Evolutionary conservation across 2,113 vertebrate species (phyloP).

Genomic region (Upupa epops): DNA sequence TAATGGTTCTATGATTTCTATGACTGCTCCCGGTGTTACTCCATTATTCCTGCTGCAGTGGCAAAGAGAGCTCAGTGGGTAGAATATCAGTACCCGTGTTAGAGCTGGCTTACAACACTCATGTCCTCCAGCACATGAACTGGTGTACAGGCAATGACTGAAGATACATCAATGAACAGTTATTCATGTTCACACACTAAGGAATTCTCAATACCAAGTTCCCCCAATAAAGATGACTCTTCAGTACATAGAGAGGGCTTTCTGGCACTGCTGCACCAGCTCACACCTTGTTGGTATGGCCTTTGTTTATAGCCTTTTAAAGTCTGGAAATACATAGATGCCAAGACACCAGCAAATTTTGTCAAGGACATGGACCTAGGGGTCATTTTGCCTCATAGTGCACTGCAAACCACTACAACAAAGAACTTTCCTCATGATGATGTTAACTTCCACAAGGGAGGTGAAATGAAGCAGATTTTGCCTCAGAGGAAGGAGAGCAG

Average conservation of each 20-base stretch:
- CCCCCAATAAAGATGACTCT: neutral
- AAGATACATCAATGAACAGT: neutral
- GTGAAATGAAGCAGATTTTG: neutral
- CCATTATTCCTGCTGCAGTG: neutral
- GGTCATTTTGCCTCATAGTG: neutral
- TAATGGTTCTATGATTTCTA: too few relatives aligned
- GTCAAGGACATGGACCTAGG: neutral
- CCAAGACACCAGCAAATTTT: neutral
- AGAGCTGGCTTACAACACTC: neutral
- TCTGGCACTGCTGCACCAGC: neutral
- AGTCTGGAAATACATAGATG: neutral
- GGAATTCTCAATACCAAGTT: neutral
- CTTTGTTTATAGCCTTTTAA: neutral
- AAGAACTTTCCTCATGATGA: neutral
- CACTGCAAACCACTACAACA: neutral
- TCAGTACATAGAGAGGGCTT: neutral
- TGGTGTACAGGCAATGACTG: neutral
- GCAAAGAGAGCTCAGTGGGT: neutral
- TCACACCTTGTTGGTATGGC: neutral
- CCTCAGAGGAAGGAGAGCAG: neutral
- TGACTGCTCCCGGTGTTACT: neutral
- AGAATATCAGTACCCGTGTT: neutral
- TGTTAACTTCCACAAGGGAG: neutral
- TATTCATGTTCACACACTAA: neutral
- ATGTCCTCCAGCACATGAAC: neutral